Percentiles rank a stretch among this genome's conserved stretches.
These are phyloP conservation scores for Pangasius larnaudii DNA, from an alignment of 2,797 vertebrate species.

Conservation along the genomic window DNA sequence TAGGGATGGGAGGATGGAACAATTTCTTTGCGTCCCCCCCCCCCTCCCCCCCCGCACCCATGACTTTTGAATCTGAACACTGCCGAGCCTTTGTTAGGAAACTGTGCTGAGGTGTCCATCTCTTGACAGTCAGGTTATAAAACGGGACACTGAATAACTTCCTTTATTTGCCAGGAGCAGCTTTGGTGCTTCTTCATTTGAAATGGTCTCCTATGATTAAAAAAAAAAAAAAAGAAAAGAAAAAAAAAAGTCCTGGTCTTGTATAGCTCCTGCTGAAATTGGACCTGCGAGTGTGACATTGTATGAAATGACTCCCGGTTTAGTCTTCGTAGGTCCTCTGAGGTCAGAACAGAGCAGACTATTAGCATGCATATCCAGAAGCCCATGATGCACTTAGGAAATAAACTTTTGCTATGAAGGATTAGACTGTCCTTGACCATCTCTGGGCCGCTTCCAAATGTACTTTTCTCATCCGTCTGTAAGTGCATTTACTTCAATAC, in stretches of 20 bases:
- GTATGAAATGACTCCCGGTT: background rate
- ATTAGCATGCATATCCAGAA: conserved; percentile 12
- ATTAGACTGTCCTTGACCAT: conserved; percentile 30
- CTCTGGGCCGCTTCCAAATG: conserved; percentile 32
- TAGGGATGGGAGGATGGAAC: background rate
- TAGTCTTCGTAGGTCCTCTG: background rate
- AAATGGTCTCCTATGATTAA: conserved; percentile 1
- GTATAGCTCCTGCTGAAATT: background rate
- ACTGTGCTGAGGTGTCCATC: background rate
- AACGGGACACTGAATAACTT: conserved; percentile 1
- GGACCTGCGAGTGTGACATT: background rate
- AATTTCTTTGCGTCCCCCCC: background rate
- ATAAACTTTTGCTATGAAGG: conserved; percentile 17
- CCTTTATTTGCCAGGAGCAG: background rate
- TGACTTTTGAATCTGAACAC: background rate
- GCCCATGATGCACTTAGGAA: conserved; percentile 8
- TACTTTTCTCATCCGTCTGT: conserved; percentile 20
- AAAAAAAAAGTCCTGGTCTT: background rate
- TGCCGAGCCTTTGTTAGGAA: background rate
- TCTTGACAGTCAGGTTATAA: background rate
- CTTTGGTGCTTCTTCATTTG: background rate
- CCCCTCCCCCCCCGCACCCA: background rate
- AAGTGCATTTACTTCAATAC: conserved; percentile 30
- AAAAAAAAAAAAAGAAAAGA: background rate
- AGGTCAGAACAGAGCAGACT: background rate